Conservation (phyloP, 2,888 invertebrate genomes). For the Machimus rusticus region DNA sequence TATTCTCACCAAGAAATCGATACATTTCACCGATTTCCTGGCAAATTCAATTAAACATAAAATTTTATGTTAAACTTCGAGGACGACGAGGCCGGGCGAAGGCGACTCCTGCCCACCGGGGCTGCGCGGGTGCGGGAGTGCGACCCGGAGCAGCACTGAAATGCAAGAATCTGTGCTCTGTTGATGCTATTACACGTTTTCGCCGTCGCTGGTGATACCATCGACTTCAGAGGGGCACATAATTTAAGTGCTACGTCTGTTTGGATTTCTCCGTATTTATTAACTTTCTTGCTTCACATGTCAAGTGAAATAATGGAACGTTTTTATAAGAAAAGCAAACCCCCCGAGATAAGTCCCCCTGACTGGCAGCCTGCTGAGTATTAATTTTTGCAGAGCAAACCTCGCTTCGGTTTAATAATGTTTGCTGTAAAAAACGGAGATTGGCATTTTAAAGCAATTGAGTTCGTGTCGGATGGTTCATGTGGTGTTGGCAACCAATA, state of each 20-base stretch:
- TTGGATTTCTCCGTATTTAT: constrained; percentile 3
- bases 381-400: neutral
- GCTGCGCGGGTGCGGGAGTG: neutral
- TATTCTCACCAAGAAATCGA: constrained; percentile 24
- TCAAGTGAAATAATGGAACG: neutral
- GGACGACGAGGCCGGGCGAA: neutral
- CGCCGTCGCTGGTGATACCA: constrained; percentile 24
- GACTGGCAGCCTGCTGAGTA: neutral
- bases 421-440: neutral
- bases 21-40: constrained; percentile 37
- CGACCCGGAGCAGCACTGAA: neutral
- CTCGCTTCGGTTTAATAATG: neutral
- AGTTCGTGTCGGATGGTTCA: neutral
- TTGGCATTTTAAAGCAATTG: neutral
- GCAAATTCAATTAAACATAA: constrained; percentile 38
- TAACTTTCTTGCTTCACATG: constrained; percentile 6
- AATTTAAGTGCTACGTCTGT: constrained; percentile 5
- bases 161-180: neutral
- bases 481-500: neutral
- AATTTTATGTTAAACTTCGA: constrained; percentile 35
- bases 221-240: constrained; percentile 1
- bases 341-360: neutral
- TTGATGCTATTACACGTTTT: constrained; percentile 14
- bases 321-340: neutral
- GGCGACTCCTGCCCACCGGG: neutral